Evolutionary conservation across 2,113 vertebrate genomes (phyloP), one percentile per base, ranked within the genome.

Genomic region (Scomber colias): DNA sequence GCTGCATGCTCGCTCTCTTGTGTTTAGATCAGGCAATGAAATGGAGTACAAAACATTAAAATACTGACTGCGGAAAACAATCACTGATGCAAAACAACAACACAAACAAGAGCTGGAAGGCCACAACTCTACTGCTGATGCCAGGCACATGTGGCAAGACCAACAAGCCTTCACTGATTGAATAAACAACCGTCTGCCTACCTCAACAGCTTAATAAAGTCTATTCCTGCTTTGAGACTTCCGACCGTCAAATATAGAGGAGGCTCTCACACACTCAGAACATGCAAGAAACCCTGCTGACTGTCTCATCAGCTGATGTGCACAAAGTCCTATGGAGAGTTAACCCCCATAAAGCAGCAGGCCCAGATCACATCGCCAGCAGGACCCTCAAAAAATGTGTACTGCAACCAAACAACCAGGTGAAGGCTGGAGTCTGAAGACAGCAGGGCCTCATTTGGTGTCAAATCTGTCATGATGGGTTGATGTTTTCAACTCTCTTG

Each of bases 61-160:
- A 9, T 40, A 40, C 35, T 9, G 35, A 40, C 35, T 10, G 49
- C 46, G 31, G 16, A 78, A 70, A 31, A 57, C 13, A 21, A 53
- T 71, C 44, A 44, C 9, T 31, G 59, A 2, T 5, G 79, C 19
- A 1, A 70, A 75, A 1, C 63, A 44, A 24, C 60, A 13, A 44
- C n/a, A 69, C 48, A 74, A 35, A 51, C 30, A 79, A 30, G 66
- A 69, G 14, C 12, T 57, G 27, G 17, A 60, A 7, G 11, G 45
- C 31, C 65, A 64, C 45, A 49, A 49, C 6, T 48, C 46, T 5
- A 63, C 24, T 21, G 19, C 49, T 75, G 72, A 45, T 40, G 13
- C 56, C 9, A 15, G 48, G 46, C 2, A 13, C 15, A 63, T 2
- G 50, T 63, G 57, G 65, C 51, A 81, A 64, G 11, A 27, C 21